These are phyloP conservation scores for Oreochromis niloticus DNA, from an alignment of 2,113 vertebrate species.

Conservation along the genomic window DNA sequence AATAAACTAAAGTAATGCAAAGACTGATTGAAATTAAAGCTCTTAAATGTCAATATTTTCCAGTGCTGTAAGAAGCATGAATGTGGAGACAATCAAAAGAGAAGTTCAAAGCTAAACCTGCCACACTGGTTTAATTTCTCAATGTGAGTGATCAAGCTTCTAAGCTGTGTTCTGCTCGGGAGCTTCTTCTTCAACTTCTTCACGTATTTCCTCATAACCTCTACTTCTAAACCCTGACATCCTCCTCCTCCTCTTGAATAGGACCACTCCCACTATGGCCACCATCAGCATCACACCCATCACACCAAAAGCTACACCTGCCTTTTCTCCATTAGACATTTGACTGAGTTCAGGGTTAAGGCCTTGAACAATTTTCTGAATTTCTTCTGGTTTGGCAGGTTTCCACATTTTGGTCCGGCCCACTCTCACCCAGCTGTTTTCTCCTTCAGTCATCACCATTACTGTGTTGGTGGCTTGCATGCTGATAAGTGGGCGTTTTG, in stretches of 20 bases:
- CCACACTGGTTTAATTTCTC: background rate
- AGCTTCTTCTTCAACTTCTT: background rate
- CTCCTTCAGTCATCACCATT: slow-evolving; percentile 75
- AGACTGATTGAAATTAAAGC: background rate
- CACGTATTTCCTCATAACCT: background rate
- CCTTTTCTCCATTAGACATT: slow-evolving; percentile 32
- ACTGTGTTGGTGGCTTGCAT: slow-evolving; percentile 72
- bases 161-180: background rate
- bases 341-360: background rate
- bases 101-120: background rate
- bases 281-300: slow-evolving; percentile 8
- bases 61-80: background rate
- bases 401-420: slow-evolving; percentile 74
- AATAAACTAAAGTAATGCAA: background rate
- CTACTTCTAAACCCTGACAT: background rate
- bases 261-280: background rate
- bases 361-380: slow-evolving; percentile 13
- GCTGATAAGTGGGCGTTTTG: slow-evolving; percentile 65
- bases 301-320: slow-evolving; percentile 59
- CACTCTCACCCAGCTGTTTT: slow-evolving; percentile 78
- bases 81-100: background rate
- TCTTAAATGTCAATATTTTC: background rate
- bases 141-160: accelerated
- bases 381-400: slow-evolving; percentile 63
- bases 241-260: slow-evolving; percentile 4